Evolutionary conservation across 2,888 invertebrate species (phyloP), one percentile per base, ranked within the genome.

Genomic region (Actias luna): DNA sequence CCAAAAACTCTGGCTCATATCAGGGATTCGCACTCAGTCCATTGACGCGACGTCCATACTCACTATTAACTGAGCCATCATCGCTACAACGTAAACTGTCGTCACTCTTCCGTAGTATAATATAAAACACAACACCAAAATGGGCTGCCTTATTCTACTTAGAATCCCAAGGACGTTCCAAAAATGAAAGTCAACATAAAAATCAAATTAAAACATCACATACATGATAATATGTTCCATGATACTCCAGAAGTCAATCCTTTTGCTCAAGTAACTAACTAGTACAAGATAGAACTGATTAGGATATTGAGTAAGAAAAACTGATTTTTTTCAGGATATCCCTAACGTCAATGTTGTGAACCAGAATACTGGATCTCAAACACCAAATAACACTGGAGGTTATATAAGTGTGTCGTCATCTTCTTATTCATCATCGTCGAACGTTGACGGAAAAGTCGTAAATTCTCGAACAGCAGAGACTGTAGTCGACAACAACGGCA

Each of bases 401-500:
- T 73, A 77, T 75, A 89, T 69, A 79, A 90, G 95, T 46, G 95
- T 96, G 5, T 95, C 94, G 58, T 94, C 95, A 18, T 94, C 95
- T 1, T 95, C 96, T 0, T 94, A 84, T 72, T 93, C 95, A 31
- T 89, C 93, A 1, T 94, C 94, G 0, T 77, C 89, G 0, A 93
- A 94, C 70, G 75, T 94, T 33, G 93, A 95, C 76, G 96, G 96
- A 4, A 87, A 94, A 69, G 88, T 90, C 60, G 75, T 81, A 16
- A 89, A 79, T 60, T 89, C 87, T 66, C 94, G 95, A 67, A 90
- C 93, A 58, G 94, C 96, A 0, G 88, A 94, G 55, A 95, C 96
- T 10, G 89, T 94, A 0, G 90, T 96, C 61, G 95, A 96, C 76
- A 94, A 96, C 72, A 96, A 97, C 76, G 97, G 97, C 67, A 95